Conservation (phyloP, 92 coral and sea anemone species). For the Siderastrea siderea region DNA sequence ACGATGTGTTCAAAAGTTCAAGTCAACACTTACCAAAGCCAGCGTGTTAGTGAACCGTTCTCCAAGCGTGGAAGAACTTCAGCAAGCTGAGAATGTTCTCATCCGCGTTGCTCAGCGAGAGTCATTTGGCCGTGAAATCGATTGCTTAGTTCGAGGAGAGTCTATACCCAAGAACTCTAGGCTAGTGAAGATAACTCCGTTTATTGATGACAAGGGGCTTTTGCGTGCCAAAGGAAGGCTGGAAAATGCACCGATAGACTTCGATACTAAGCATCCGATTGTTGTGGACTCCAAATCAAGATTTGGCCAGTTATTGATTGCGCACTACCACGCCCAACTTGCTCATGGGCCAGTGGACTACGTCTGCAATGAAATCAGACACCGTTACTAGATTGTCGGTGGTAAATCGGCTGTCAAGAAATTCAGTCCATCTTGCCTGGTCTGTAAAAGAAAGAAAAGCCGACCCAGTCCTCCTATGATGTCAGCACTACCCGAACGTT, state of each 20-base stretch:
- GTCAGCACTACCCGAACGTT: constrained; percentile 48
- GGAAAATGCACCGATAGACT: constrained; percentile 11
- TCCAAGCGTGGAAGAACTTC: not conserved
- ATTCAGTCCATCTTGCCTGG: constrained; percentile 21
- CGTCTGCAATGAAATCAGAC: constrained; percentile 46
- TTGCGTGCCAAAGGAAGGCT: constrained; percentile 62
- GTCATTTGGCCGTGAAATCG: constrained; percentile 14
- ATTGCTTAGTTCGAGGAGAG: constrained; percentile 12
- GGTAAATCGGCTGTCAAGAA: constrained; percentile 10
- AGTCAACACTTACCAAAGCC: not conserved
- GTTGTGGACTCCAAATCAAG: constrained; percentile 44
- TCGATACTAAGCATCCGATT: constrained; percentile 28
- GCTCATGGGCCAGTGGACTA: constrained; percentile 64
- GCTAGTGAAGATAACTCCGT: constrained; percentile 41
- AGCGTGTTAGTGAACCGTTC: not conserved
- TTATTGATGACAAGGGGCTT: constrained; percentile 44
- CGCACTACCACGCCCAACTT: constrained; percentile 24
- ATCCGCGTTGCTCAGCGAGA: constrained; percentile 30
- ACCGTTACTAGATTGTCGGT: constrained; percentile 52
- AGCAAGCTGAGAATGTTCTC: constrained; percentile 33
- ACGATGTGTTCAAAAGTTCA: not conserved
- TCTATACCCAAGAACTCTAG: constrained; percentile 40
- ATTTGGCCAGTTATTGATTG: constrained; percentile 20
- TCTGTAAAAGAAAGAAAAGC: constrained; percentile 43
- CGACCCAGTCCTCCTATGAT: constrained; percentile 49